Evolutionary conservation across 1,140 invertebrate genomes (phyloP).

Genomic region (Brachionus asplanchnoidis): DNA sequence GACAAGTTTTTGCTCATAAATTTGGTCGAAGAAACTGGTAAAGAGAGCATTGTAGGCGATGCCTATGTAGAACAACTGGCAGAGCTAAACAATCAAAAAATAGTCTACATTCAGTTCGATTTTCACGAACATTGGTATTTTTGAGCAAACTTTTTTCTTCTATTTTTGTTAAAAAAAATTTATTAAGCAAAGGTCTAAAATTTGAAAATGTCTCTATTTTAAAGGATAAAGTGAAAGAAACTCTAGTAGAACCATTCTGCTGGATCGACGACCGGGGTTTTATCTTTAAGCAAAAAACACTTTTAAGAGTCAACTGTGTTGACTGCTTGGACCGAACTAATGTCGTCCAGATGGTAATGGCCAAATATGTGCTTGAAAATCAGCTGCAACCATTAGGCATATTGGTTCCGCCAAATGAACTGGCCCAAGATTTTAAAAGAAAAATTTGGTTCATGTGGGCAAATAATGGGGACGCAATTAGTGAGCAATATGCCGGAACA

Average conservation of each 20-base stretch:
- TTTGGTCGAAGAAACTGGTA: slow-evolving; percentile 82
- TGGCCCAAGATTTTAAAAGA: slow-evolving; percentile 23
- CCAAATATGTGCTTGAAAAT: slow-evolving; percentile 81
- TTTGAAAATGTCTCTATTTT: slow-evolving; percentile 77
- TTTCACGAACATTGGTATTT: slow-evolving; percentile 95
- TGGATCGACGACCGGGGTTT: slow-evolving; percentile 78
- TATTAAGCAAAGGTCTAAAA: slow-evolving; percentile 73
- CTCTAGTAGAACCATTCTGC: not conserved
- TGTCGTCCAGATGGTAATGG: slow-evolving; percentile 85
- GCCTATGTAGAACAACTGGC: slow-evolving; percentile 74
- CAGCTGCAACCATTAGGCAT: slow-evolving; percentile 72
- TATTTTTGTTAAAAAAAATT: not conserved
- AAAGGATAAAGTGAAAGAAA: not conserved
- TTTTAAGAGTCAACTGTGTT: slow-evolving; percentile 91
- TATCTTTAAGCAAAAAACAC: slow-evolving; percentile 81
- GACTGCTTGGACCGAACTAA: slow-evolving; percentile 95
- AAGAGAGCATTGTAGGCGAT: slow-evolving; percentile 85
- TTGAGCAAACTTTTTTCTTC: not conserved
- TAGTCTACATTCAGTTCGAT: slow-evolving; percentile 89
- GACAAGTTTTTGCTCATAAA: slow-evolving; percentile 78
- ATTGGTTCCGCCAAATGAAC: slow-evolving; percentile 54
- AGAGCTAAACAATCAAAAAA: slow-evolving; percentile 70
- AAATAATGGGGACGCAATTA: slow-evolving; percentile 87
- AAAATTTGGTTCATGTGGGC: slow-evolving; percentile 73
- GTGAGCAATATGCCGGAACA: slow-evolving; percentile 88